Conservation (phyloP, 2,113 vertebrate genomes). For the Callorhinus ursinus region DNA sequence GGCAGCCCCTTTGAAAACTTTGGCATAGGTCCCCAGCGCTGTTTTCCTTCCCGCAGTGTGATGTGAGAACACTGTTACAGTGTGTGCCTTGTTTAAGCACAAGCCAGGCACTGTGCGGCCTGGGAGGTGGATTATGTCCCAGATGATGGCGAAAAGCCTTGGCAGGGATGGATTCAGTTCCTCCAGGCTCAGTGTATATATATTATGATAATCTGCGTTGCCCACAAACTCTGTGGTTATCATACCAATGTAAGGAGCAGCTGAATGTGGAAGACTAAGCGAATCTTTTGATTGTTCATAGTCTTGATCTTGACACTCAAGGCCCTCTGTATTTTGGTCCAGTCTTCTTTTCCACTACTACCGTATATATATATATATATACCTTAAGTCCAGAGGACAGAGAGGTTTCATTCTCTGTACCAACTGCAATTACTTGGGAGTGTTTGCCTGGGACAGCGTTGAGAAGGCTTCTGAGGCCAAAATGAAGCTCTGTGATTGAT, state of each 20-base stretch:
- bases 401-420: not conserved
- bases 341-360: not conserved
- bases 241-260: slow-evolving; percentile 73
- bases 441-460: not conserved
- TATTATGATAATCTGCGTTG: slow-evolving; percentile 75
- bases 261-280: not conserved
- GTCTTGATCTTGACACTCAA: slow-evolving; percentile 4
- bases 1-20: slow-evolving; percentile 83
- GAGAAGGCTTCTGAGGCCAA: not conserved
- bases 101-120: slow-evolving; percentile 85
- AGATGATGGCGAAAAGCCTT: slow-evolving; percentile 85
- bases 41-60: slow-evolving; percentile 74
- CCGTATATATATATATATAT: not conserved
- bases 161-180: slow-evolving; percentile 83
- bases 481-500: not conserved
- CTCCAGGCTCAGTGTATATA: slow-evolving; percentile 81
- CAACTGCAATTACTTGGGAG: not conserved
- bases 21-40: slow-evolving; percentile 79
- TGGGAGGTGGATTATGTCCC: slow-evolving; percentile 81
- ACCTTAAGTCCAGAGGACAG: not conserved
- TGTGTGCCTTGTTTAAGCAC: slow-evolving; percentile 86
- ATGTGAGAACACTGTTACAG: slow-evolving; percentile 85
- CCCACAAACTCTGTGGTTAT: slow-evolving; percentile 73
- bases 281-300: slow-evolving; percentile 8
- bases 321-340: not conserved